phyloP scores from a whole-genome alignment of 1,140 invertebrate genomes.

The Melanaphis sacchari region DNA sequence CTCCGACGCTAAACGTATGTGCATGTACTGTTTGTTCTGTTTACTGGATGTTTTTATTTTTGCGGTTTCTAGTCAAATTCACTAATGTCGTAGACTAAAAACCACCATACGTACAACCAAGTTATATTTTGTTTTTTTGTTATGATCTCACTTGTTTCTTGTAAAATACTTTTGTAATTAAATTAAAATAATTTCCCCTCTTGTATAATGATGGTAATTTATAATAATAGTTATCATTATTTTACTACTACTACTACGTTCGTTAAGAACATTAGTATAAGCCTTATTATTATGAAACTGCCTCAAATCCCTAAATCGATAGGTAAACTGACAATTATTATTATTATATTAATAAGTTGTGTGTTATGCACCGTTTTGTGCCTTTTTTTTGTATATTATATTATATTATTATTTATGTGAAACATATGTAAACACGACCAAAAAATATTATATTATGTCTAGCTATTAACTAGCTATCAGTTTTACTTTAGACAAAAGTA shows the following conservation, averaged over 20 bases:
- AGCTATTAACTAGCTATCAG: conserved; percentile 10
- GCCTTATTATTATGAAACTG: neutral
- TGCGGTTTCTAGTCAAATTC: conserved; percentile 39
- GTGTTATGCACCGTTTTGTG: conserved; percentile 46
- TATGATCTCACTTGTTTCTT: conserved; percentile 56
- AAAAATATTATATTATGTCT: conserved; percentile 6
- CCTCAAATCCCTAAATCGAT: conserved; percentile 32
- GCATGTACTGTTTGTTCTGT: neutral
- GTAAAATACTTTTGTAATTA: conserved; percentile 54
- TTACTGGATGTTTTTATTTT: neutral
- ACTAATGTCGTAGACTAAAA: conserved; percentile 25
- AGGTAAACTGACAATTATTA: conserved; percentile 4
- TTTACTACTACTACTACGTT: neutral
- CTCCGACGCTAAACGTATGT: neutral
- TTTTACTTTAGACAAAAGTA: neutral
- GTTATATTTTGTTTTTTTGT: conserved; percentile 54
- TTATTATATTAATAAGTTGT: conserved; percentile 32
- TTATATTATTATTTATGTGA: conserved; percentile 2
- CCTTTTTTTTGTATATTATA: conserved; percentile 31
- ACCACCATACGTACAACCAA: conserved; percentile 32
- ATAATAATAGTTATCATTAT: neutral
- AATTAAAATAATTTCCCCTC: neutral
- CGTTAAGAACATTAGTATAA: neutral
- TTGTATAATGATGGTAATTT: neutral
- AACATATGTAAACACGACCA: neutral